Percentiles rank a stretch among this genome's conserved stretches.
Conservation (phyloP, 1,140 invertebrate genomes). For the Drosophila pruinosa region DNA sequence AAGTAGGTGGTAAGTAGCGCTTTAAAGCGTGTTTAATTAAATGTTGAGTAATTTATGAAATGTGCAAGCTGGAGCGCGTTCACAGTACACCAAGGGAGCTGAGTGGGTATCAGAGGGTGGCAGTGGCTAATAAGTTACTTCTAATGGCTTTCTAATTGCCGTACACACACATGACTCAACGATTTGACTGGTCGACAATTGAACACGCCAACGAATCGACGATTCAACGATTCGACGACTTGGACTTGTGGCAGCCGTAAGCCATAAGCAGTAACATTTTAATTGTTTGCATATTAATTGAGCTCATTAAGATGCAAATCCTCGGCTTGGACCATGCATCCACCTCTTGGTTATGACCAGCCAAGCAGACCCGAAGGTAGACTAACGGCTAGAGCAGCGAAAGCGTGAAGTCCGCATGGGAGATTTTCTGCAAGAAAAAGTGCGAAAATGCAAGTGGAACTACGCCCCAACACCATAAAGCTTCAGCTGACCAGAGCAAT, state of each 20-base stretch:
- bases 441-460: conserved; percentile 65
- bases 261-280: conserved; percentile 63
- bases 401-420: conserved; percentile 59
- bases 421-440: conserved; percentile 54
- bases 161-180: conserved; percentile 27
- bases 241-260: conserved; percentile 21
- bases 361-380: conserved; percentile 27
- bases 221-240: conserved; percentile 3
- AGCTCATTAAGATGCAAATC: conserved; percentile 76
- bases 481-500: conserved; percentile 27
- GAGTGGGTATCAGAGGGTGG: background rate
- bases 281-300: conserved; percentile 77
- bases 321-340: conserved; percentile 8
- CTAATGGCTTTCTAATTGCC: conserved; percentile 79
- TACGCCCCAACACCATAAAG: background rate
- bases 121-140: conserved; percentile 65
- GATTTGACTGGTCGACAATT: background rate
- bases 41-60: conserved; percentile 81
- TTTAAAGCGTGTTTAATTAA: conserved; percentile 81
- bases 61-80: conserved; percentile 14
- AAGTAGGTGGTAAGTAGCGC: conserved; percentile 80
- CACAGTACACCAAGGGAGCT: background rate
- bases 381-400: conserved; percentile 20
- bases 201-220: background rate
- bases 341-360: conserved; percentile 15